Evolutionary conservation across 2,113 vertebrate species (phyloP).

Genomic region (Onychostoma macrolepis): DNA sequence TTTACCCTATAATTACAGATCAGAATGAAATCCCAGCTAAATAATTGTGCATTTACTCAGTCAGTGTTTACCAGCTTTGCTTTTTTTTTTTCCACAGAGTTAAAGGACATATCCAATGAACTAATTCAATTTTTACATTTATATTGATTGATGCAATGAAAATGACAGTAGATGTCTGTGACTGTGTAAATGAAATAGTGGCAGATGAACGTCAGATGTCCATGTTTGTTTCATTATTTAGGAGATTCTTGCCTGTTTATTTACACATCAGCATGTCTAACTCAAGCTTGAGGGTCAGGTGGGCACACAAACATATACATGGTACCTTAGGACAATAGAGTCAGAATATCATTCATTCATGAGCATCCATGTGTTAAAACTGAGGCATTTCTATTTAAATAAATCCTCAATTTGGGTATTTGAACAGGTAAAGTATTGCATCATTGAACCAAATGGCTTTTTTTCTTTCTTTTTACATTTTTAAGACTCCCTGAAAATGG

Average conservation of each 20-base stretch:
- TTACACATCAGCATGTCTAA: not conserved
- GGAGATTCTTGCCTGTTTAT: not conserved
- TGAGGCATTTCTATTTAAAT: not conserved
- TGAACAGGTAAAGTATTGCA: not conserved
- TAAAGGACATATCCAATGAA: not conserved
- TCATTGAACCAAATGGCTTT: not conserved
- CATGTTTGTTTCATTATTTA: not conserved
- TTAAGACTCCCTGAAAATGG: not conserved
- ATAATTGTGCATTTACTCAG: not conserved
- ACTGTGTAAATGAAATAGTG: not conserved
- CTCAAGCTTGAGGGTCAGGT: not conserved
- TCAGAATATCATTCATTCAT: not conserved
- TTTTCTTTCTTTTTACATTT: not conserved
- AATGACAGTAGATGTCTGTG: not conserved
- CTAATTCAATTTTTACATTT: not conserved
- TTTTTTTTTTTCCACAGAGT: not conserved
- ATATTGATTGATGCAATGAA: not conserved
- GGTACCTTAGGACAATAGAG: not conserved
- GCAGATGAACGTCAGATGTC: not conserved
- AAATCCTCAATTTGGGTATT: not conserved
- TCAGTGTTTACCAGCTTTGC: constrained; percentile 5
- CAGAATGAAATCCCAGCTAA: constrained; percentile 21
- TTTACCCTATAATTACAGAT: constrained; percentile 44
- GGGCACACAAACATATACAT: not conserved
- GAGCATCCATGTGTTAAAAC: not conserved